Evolutionary conservation across 2,888 invertebrate genomes (phyloP).

Genomic region (Acrobasis consociella): DNA sequence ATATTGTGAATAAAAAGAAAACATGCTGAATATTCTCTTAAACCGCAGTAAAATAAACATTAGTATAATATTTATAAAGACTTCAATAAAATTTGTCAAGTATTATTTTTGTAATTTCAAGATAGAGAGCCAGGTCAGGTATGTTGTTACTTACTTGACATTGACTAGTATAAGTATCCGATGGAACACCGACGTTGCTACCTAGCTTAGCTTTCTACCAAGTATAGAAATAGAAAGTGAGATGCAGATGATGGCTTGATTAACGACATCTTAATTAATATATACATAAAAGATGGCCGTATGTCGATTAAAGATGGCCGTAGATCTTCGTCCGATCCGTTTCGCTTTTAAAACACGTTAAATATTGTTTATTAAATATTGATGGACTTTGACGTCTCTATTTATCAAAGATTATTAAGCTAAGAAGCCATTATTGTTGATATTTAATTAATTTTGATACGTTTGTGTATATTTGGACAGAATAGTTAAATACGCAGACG

Average conservation of each 20-base stretch:
- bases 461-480: not conserved
- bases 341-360: not conserved
- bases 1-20: too few species aligned
- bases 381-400: not conserved
- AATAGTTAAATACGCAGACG: too few species aligned
- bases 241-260: constrained; percentile 7
- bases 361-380: constrained; percentile 7
- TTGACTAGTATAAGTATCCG: too few species aligned
- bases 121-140: too few species aligned
- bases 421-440: not conserved
- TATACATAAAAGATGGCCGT: not conserved
- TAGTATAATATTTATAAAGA: too few species aligned
- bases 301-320: not conserved
- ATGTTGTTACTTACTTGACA: too few species aligned
- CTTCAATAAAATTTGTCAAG: too few species aligned
- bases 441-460: not conserved
- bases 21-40: too few species aligned
- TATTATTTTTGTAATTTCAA: too few species aligned
- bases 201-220: constrained; percentile 15
- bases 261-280: constrained; percentile 19
- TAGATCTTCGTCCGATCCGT: not conserved
- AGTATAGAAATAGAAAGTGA: constrained; percentile 17
- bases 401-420: not conserved
- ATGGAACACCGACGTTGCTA: not conserved
- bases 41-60: too few species aligned